These are phyloP conservation scores for Hirundo rustica DNA, from an alignment of 2,797 vertebrate species.

Conservation along the genomic window DNA sequence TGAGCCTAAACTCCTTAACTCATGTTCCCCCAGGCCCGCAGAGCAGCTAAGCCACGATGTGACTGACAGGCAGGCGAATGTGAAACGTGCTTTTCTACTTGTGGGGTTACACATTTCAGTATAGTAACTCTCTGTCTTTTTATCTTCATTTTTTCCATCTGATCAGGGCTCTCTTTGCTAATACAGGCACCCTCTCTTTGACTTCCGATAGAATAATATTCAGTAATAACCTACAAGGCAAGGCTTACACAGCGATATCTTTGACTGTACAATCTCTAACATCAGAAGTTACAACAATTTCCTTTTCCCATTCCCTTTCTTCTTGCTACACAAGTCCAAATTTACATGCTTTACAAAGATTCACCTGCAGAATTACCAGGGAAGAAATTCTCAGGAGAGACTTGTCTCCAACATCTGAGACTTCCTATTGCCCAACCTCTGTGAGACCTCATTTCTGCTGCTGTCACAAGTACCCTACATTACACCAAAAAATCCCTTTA, in stretches of 20 bases:
- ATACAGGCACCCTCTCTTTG: neutral
- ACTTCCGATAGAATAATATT: neutral
- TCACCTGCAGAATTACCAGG: neutral
- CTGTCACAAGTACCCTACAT: fast-evolving
- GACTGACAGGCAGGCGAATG: neutral
- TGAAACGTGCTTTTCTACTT: neutral
- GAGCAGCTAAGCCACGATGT: neutral
- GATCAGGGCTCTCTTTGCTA: neutral
- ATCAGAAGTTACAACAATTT: neutral
- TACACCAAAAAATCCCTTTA: neutral
- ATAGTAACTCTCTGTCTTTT: neutral
- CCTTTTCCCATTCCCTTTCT: neutral
- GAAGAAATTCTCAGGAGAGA: neutral
- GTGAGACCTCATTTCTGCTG: neutral
- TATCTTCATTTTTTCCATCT: neutral
- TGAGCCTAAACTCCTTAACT: neutral
- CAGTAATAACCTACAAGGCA: neutral
- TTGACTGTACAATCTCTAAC: neutral
- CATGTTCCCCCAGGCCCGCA: neutral
- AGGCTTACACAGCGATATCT: fast-evolving
- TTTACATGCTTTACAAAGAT: neutral
- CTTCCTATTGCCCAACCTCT: neutral
- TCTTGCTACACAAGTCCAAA: neutral
- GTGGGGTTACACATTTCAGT: neutral
- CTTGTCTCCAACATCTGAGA: neutral